phyloP scores from a whole-genome alignment of 2,113 vertebrate species.

The Sinocyclocheilus anshuiensis region DNA sequence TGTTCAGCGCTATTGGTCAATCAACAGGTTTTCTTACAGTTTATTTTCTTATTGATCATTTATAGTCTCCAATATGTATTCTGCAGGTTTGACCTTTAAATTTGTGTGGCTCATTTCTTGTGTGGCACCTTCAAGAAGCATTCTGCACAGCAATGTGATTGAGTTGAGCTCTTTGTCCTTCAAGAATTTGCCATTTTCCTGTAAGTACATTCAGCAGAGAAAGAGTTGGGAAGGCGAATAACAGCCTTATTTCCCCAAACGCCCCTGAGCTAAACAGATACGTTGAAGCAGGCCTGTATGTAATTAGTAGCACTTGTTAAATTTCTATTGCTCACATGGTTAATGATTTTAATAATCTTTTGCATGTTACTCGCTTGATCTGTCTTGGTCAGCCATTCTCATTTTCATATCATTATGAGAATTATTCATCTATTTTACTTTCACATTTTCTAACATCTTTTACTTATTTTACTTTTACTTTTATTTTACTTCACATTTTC shows the following conservation, averaged over 20 bases:
- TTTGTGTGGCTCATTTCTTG: background rate
- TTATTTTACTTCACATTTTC: background rate
- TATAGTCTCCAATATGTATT: background rate
- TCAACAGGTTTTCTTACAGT: background rate
- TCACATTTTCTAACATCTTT: background rate
- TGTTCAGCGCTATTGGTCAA: background rate
- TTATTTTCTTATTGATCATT: background rate
- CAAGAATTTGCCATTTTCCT: conserved; percentile 11
- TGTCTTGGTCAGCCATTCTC: background rate
- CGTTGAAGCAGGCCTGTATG: background rate
- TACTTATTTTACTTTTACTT: background rate
- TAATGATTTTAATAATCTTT: conserved; percentile 11
- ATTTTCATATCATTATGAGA: conserved; percentile 1
- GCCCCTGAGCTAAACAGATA: background rate
- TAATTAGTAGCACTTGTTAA: background rate
- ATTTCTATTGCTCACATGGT: background rate
- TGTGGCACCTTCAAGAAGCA: conserved; percentile 13
- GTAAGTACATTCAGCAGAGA: background rate
- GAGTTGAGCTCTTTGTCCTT: background rate
- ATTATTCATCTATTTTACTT: background rate
- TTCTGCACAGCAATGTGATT: background rate
- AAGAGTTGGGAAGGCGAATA: background rate
- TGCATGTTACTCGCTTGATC: background rate
- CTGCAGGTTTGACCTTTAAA: background rate
- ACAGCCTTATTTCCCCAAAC: background rate